Conservation (phyloP, 2,888 invertebrate genomes). For the Tipula vernalis region DNA sequence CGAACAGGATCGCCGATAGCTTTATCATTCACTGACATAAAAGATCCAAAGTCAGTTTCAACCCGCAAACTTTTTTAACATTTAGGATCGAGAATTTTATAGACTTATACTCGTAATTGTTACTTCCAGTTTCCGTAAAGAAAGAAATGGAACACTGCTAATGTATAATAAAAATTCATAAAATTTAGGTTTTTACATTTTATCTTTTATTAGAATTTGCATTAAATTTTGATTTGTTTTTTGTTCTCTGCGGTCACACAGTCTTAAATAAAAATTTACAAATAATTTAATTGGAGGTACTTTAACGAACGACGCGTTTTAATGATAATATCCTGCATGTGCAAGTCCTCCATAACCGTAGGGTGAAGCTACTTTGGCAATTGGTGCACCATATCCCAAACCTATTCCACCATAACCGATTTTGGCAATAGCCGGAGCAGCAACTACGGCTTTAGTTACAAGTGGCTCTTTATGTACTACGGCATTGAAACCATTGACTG, state of each 20-base stretch:
- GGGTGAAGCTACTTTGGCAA: not conserved
- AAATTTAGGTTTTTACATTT: not conserved
- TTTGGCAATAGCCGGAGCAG: slow-evolving; percentile 16
- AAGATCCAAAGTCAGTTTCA: too few species aligned
- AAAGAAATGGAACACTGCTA: too few species aligned
- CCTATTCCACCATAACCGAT: slow-evolving; percentile 11
- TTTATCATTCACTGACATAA: too few species aligned
- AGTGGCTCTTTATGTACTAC: slow-evolving; percentile 31
- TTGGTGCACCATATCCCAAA: not conserved
- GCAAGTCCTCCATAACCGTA: not conserved
- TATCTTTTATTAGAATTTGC: not conserved
- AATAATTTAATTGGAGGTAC: not conserved
- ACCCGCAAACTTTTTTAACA: too few species aligned
- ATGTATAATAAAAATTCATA: too few species aligned
- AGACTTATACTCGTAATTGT: too few species aligned
- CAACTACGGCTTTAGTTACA: slow-evolving; percentile 23
- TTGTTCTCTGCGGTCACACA: not conserved
- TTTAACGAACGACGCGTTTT: not conserved
- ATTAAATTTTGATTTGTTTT: not conserved
- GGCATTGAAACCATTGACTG: slow-evolving; percentile 22
- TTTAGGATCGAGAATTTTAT: too few species aligned
- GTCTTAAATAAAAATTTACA: not conserved
- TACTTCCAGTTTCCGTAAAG: too few species aligned
- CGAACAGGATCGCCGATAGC: too few species aligned
- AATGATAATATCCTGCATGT: not conserved